Conservation (phyloP, 2,113 vertebrate species). For the Mustela nigripes region DNA sequence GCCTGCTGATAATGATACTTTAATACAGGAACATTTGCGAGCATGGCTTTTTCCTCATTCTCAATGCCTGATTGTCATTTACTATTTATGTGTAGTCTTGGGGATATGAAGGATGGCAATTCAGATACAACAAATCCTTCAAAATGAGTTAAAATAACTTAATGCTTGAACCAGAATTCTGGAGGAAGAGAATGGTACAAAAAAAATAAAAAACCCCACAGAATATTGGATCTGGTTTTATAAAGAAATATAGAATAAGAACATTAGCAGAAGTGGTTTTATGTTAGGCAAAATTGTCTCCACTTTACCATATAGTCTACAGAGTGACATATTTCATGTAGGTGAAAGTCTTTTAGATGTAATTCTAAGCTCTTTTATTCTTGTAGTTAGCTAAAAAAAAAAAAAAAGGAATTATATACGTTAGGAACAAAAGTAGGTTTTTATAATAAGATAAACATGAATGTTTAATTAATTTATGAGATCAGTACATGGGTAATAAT, state of each 20-base stretch:
- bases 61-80: neutral
- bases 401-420: neutral
- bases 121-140: constrained; percentile 34
- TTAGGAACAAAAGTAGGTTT: constrained; percentile 30
- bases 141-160: constrained; percentile 41
- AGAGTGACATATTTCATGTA: constrained; percentile 74
- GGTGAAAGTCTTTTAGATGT: constrained; percentile 62
- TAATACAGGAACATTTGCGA: neutral
- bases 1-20: neutral
- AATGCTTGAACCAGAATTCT: neutral
- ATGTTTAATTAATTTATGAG: constrained; percentile 77
- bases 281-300: constrained; percentile 71
- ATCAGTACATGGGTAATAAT: constrained; percentile 61
- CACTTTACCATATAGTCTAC: constrained; percentile 58
- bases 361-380: constrained; percentile 55
- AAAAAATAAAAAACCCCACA: neutral
- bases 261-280: constrained; percentile 73
- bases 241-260: constrained; percentile 44
- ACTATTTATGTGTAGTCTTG: neutral
- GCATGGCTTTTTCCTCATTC: fast-evolving
- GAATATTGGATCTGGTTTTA: neutral
- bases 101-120: neutral
- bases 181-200: neutral
- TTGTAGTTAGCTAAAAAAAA: neutral
- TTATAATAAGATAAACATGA: constrained; percentile 53